Base-by-base conservation (phyloP, 2,113 vertebrate species). In the Marcusenius ussheri region DNA sequence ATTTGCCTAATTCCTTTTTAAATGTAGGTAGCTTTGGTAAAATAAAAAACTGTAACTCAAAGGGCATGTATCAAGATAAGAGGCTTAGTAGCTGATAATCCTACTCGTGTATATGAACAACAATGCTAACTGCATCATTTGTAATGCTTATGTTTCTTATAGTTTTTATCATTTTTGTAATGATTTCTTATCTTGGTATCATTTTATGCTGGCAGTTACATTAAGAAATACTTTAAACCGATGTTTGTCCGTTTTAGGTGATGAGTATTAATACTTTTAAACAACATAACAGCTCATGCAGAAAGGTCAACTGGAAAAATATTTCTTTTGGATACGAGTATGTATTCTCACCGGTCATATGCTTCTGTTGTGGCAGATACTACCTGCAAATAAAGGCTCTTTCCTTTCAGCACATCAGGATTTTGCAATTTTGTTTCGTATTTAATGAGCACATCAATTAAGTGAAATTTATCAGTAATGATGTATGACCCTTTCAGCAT, bases 1-100 rank as follows among this genome's bases (percentile, higher is more conserved):
- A 27, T 77, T 77, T 77, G 31, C 24, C 4, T 39, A 39, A 77
- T 77, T 77, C 13, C 11, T 42, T 35, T 19, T 6, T 77, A 77
- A 77, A 77, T 77, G 15, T 77, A 77, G 15, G 35, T 77, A 39
- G 15, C 35, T 77, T 77, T 7, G 5, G 35, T 35, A 77, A 77
- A 77, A 77, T 39, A 39, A 35, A 74, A 11, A 66, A 15, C 1
- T n/a, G 4, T 45, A 46, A 66, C 42, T 45, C 42, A 46, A 24
- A 58, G 31, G 19, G 39, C 19, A 42, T 80, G 13, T 91, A 92
- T 90, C 56, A 27, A 24, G 8, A 66, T 92, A 91, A 90, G 90
- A 90, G 84, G 84, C 90, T 91, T 56, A 56, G 88, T 46, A 47
- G 46, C 15, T 39, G 31, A 6, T 77, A 77, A 77, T 77, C 70